Evolutionary conservation across 2,888 invertebrate species (phyloP), one percentile per base, ranked within the genome.

Genomic region (Vannuccia rotundouncinata): DNA sequence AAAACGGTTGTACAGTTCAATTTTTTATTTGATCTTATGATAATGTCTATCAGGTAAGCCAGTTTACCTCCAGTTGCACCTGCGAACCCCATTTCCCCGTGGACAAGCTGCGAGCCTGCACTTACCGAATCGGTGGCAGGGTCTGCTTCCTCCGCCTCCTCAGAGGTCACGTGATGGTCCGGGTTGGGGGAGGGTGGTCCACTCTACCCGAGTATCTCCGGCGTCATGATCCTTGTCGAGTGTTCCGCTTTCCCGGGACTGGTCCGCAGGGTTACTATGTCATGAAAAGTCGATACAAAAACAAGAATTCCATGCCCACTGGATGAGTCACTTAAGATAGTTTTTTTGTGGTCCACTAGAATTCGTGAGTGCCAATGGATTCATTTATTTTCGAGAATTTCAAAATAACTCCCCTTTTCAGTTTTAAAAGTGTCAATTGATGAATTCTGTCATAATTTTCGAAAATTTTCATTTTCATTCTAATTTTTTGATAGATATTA

Each of bases 121-220:
- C 22, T 5, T 76, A 76, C 29, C 76, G 76, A n/a, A n/a, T 76
- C 2, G 30, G 30, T 27, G 27, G 28, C 22, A 17, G 30, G 22
- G 30, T 76, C 10, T 76, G 27, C 29, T 76, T 22, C 27, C 76
- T 76, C 29, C 76, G 76, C 27, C 17, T 22, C 13, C 29, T 76
- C 76, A 17, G 30, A 13, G 17, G 13, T 5, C 27, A 76, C 29
- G 27, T 76, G 10, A 76, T 76, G 76, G 76, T 76, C 29, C 76
- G 76, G 10, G 76, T 76, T 76, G 76, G 76, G 10, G 76, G 76
- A 2, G 76, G 76, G 5, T 76, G 76, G 76, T 30, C 29, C 5
- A 76, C 76, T 2, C 76, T 76, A 2, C 13, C 17, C 27, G 29
- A 76, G 76, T 76, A 22, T 29, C 30, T 76, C 10, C 2, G 13